Conservation (phyloP, 2,888 invertebrate species). For the Caradrina clavipalpis region DNA sequence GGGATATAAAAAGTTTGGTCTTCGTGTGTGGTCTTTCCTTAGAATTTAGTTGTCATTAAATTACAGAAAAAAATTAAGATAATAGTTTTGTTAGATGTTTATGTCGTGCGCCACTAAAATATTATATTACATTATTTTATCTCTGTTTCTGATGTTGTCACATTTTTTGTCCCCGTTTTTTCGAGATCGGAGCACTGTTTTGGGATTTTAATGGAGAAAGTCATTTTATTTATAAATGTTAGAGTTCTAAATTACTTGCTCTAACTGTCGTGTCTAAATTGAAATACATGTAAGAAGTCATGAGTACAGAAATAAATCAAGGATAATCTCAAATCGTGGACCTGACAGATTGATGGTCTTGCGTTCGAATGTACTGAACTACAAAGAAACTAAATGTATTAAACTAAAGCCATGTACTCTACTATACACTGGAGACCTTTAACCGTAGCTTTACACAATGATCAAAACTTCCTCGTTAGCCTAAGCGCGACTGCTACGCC, state of each 20-base stretch:
- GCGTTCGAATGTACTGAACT: not conserved
- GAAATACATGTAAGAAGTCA: constrained; percentile 9
- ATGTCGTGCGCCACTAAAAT: constrained; percentile 51
- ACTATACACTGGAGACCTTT: constrained; percentile 1
- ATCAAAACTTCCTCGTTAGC: not conserved
- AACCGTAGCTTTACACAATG: too few species aligned
- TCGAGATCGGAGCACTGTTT: constrained; percentile 18
- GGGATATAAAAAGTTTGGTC: constrained; percentile 45
- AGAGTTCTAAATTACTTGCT: constrained; percentile 20
- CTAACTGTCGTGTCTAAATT: constrained; percentile 6
- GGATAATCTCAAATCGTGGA: not conserved
- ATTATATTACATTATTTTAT: constrained; percentile 63
- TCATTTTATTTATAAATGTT: constrained; percentile 10
- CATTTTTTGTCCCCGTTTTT: constrained; percentile 52
- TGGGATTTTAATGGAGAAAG: constrained; percentile 33
- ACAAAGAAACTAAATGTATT: not conserved
- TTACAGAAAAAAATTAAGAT: constrained; percentile 59
- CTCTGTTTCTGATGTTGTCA: constrained; percentile 36
- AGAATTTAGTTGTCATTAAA: constrained; percentile 63
- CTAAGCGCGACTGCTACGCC: too few species aligned
- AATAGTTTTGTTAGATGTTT: constrained; percentile 63
- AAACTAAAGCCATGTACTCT: not conserved
- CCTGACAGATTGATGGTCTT: not conserved
- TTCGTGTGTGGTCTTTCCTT: constrained; percentile 66
- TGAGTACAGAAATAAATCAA: not conserved